Evolutionary conservation across 2,797 vertebrate species (phyloP).

Genomic region (Eidolon dupreanum): DNA sequence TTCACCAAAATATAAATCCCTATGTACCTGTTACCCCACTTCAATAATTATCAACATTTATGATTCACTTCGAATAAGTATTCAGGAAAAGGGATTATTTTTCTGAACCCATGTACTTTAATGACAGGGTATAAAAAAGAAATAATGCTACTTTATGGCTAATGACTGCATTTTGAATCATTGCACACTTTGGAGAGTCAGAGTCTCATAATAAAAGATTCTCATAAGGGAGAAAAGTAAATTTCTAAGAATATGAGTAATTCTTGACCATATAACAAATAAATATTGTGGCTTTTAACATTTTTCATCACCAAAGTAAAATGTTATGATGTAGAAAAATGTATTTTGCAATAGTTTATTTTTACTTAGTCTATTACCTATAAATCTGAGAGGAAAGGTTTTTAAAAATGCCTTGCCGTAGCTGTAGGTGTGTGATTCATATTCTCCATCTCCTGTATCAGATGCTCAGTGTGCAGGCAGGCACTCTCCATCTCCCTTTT

Average conservation of each 20-base stretch:
- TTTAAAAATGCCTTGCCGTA: too few relatives aligned
- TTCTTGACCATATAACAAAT: neutral
- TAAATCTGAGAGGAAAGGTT: neutral
- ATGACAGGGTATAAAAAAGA: neutral
- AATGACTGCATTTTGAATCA: neutral
- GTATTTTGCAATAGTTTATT: neutral
- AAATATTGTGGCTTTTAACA: neutral
- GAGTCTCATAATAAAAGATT: neutral
- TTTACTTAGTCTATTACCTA: neutral
- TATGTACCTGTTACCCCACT: neutral
- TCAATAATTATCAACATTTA: neutral
- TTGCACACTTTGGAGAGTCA: neutral
- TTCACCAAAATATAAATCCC: neutral
- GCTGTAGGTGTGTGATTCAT: neutral
- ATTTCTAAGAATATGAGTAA: neutral
- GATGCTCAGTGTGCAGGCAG: neutral
- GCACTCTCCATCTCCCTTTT: neutral
- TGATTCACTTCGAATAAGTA: neutral
- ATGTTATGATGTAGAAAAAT: neutral
- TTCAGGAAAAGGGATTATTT: neutral
- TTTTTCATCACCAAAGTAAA: constrained; percentile 25
- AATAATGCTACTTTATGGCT: neutral
- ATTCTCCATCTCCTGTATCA: neutral
- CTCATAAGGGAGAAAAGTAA: neutral
- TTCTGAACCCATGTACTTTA: neutral